Evolutionary conservation across 2,888 invertebrate species (phyloP).

Genomic region (Operophtera brumata): DNA sequence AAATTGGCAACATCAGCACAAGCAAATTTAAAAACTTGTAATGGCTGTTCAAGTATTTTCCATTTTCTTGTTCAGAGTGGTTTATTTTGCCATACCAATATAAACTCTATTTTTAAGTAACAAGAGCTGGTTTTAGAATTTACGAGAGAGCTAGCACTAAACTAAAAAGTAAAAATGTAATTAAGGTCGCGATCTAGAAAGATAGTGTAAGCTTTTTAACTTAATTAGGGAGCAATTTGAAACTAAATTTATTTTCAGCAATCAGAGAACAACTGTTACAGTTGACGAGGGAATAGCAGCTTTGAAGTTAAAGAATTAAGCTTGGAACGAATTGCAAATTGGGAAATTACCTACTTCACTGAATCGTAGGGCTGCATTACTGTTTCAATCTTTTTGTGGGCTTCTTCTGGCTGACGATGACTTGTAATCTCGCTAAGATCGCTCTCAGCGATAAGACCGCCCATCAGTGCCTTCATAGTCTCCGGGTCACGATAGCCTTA

Average conservation of each 20-base stretch:
- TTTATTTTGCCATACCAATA: not conserved
- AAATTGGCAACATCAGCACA: slow-evolving; percentile 35
- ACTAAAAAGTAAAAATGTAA: slow-evolving; percentile 26
- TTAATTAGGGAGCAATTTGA: slow-evolving; percentile 16
- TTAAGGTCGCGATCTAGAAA: slow-evolving; percentile 25
- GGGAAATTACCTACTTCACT: no score
- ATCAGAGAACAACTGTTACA: not conserved
- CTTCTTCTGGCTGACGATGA: not conserved
- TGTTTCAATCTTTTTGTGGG: no score
- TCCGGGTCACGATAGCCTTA: no score
- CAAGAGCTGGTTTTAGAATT: slow-evolving; percentile 4
- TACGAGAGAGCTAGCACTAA: not conserved
- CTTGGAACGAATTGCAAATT: not conserved
- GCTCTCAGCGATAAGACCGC: no score
- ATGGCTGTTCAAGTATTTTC: slow-evolving; percentile 38
- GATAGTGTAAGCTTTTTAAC: slow-evolving; percentile 19
- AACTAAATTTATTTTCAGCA: slow-evolving; percentile 12
- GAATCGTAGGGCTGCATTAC: no score
- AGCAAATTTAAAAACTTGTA: slow-evolving; percentile 42
- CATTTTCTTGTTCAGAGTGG: slow-evolving; percentile 20
- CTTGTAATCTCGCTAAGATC: no score
- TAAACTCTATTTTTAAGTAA: not conserved
- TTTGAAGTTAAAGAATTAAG: not conserved
- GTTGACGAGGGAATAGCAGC: not conserved
- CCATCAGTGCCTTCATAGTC: no score